Percentiles rank a stretch among this genome's conserved stretches.
These are phyloP conservation scores for Plotosus lineatus DNA, from an alignment of 2,113 vertebrate species.

Conservation along the genomic window DNA sequence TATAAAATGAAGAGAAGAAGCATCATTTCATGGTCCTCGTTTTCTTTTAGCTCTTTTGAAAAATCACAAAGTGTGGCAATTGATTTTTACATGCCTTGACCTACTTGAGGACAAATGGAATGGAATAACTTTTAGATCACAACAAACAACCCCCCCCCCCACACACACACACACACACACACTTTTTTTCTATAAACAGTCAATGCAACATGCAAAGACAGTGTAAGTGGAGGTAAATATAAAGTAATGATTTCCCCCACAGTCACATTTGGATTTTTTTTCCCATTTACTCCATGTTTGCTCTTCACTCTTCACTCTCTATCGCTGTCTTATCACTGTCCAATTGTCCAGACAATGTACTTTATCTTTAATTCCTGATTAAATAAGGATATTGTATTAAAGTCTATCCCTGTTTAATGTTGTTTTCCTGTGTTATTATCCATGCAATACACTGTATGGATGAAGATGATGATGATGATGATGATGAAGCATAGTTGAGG, in stretches of 20 bases:
- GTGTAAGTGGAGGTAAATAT: neutral
- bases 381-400: no score
- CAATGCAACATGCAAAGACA: neutral
- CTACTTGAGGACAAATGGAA: constrained; percentile 2
- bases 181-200: neutral
- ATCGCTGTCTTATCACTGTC: neutral
- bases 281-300: neutral
- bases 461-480: no score
- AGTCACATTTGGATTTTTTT: neutral
- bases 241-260: neutral
- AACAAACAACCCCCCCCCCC: no score
- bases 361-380: neutral
- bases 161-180: no score
- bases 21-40: constrained; percentile 18
- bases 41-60: constrained; percentile 16
- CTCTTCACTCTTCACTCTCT: neutral
- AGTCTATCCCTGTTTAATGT: neutral
- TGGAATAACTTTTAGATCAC: constrained; percentile 35
- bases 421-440: neutral
- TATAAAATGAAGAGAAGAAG: neutral
- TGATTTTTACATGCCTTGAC: constrained; percentile 12
- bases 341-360: neutral
- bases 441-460: no score
- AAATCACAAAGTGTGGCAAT: constrained; percentile 37
- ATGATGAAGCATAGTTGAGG: no score